A percentile compares a stretch with the other conserved stretches of the same genome.
Conservation (phyloP, 2,113 vertebrate species). For the Catagonus wagneri region DNA sequence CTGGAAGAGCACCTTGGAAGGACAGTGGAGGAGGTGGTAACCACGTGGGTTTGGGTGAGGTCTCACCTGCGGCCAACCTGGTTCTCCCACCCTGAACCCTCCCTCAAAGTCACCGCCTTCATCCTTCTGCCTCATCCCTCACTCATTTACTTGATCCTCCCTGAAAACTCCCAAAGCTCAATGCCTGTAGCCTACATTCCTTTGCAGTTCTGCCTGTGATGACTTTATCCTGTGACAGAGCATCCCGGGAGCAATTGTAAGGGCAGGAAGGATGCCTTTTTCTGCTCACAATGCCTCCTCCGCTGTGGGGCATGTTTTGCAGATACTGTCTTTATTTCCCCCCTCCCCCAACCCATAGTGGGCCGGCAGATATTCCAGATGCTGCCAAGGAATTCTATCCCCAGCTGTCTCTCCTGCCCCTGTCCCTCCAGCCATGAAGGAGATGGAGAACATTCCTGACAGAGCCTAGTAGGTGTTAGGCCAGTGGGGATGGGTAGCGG, state of each 20-base stretch:
- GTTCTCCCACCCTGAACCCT: background rate
- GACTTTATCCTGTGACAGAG: background rate
- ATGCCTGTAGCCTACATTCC: background rate
- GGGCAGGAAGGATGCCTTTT: background rate
- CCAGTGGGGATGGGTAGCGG: no score
- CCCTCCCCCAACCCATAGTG: background rate
- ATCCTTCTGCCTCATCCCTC: background rate
- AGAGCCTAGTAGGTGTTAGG: background rate
- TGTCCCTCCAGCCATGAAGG: background rate
- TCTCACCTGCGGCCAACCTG: background rate
- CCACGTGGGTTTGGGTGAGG: fast-evolving
- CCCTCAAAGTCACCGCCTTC: background rate
- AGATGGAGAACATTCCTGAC: background rate
- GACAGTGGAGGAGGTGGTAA: background rate
- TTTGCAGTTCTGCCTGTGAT: background rate
- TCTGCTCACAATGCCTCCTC: background rate
- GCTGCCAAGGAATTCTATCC: background rate
- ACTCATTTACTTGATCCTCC: background rate
- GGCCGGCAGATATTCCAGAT: background rate
- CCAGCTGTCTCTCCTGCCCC: background rate
- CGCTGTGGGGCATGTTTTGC: background rate
- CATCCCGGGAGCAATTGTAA: background rate
- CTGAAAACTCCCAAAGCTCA: background rate
- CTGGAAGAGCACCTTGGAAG: background rate
- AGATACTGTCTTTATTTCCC: background rate